phyloP scores from a whole-genome alignment of 2,888 invertebrate species.

The Epinotia nisella region DNA sequence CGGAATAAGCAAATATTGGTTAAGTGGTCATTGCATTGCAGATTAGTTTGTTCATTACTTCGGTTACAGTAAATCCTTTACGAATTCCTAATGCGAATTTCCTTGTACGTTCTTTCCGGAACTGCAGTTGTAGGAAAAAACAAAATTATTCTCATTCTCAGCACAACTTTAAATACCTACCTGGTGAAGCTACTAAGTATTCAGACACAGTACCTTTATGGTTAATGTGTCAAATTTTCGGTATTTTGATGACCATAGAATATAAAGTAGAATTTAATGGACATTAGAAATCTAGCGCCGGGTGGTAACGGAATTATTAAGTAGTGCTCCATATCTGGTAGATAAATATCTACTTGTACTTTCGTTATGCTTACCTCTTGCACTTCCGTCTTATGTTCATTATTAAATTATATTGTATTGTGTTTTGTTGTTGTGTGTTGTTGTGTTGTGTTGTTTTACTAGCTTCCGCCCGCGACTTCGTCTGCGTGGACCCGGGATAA shows the following conservation, averaged over 20 bases:
- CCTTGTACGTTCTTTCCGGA: neutral
- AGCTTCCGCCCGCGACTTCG: too few relatives aligned
- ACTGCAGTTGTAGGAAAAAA: constrained; percentile 21
- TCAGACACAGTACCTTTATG: constrained; percentile 23
- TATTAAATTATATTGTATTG: too few relatives aligned
- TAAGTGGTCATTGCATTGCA: constrained; percentile 17
- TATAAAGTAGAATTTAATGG: constrained; percentile 28
- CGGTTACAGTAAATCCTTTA: constrained; percentile 16
- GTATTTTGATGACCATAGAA: constrained; percentile 30
- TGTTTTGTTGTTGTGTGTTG: too few relatives aligned
- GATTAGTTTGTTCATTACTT: constrained; percentile 10
- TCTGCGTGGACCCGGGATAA: too few relatives aligned
- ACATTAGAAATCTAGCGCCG: constrained; percentile 25
- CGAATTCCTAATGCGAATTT: constrained; percentile 15
- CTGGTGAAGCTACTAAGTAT: constrained; percentile 11
- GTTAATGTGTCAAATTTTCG: constrained; percentile 42
- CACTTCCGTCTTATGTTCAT: too few relatives aligned
- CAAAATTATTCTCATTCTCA: neutral
- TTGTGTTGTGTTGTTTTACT: too few relatives aligned
- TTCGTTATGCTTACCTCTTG: too few relatives aligned
- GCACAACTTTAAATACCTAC: neutral
- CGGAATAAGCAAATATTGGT: constrained; percentile 17
- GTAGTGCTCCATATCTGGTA: constrained; percentile 1
- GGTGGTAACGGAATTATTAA: constrained; percentile 28
- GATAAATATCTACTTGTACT: constrained; percentile 1